Conservation (phyloP, 2,888 invertebrate species). For the Neoitamus cyanurus region DNA sequence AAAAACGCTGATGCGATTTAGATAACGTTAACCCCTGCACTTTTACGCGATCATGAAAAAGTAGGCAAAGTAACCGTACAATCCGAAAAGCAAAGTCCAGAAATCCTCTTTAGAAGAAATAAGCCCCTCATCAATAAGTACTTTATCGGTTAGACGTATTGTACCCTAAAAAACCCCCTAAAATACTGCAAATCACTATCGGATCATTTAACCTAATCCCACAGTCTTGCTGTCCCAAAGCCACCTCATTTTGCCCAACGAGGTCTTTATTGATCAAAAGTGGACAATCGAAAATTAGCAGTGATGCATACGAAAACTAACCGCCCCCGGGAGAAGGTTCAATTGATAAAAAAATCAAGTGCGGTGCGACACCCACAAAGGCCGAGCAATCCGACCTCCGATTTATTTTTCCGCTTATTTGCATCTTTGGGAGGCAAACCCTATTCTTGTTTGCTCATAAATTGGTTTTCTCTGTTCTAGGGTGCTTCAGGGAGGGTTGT, state of each 20-base stretch:
- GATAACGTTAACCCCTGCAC: background rate
- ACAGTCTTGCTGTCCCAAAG: conserved; percentile 1
- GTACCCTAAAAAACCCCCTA: background rate
- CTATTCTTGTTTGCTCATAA: conserved; percentile 8
- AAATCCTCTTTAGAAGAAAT: conserved; percentile 36
- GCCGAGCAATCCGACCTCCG: background rate
- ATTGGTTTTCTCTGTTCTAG: background rate
- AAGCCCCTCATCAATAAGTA: conserved; percentile 14
- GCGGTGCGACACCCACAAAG: background rate
- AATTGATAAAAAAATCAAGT: conserved; percentile 35
- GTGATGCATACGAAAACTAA: conserved; percentile 23
- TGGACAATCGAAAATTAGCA: conserved; percentile 45
- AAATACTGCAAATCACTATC: conserved; percentile 28
- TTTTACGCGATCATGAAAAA: background rate
- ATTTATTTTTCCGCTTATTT: conserved; percentile 17
- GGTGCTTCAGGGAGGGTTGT: background rate
- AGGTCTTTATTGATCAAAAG: conserved; percentile 10
- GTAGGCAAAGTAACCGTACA: background rate
- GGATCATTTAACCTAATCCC: conserved; percentile 38
- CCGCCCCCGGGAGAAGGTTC: background rate
- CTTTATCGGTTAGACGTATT: background rate
- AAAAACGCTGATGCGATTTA: background rate
- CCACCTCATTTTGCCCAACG: background rate
- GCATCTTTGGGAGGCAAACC: background rate
- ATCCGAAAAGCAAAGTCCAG: background rate